Percentiles rank a stretch among this genome's conserved stretches.
Conservation (phyloP, 2,113 vertebrate genomes). For the Macroglossus sobrinus region DNA sequence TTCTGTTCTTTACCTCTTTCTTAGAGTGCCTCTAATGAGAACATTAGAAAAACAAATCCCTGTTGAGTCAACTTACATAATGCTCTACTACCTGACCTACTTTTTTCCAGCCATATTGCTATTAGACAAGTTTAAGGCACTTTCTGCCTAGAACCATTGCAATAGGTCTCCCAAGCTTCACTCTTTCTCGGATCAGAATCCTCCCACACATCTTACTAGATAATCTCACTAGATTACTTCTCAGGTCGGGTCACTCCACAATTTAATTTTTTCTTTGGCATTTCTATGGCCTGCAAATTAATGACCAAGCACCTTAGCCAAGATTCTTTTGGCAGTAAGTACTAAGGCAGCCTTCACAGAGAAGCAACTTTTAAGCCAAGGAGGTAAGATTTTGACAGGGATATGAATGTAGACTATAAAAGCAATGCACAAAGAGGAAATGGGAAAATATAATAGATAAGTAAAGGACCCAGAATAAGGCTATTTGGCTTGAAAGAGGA, state of each 20-base stretch:
- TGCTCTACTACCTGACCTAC: fast-evolving
- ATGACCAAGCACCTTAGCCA: neutral
- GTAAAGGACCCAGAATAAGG: neutral
- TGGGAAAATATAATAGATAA: neutral
- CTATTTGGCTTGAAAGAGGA: neutral
- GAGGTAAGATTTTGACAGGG: neutral
- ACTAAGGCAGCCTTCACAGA: neutral
- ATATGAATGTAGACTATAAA: neutral
- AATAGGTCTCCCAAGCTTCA: fast-evolving
- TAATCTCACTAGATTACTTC: neutral
- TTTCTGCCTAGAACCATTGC: neutral
- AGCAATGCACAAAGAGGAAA: neutral
- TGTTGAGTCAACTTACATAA: fast-evolving
- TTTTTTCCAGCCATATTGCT: neutral
- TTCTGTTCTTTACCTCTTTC: neutral
- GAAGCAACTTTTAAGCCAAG: neutral
- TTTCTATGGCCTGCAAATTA: neutral
- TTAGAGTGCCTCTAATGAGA: neutral
- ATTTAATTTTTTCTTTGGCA: neutral
- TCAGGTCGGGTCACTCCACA: neutral
- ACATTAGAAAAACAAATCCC: neutral
- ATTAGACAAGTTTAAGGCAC: neutral
- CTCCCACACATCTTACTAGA: neutral
- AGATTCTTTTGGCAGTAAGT: neutral
- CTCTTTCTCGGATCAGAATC: neutral